These are phyloP conservation scores for Sphecodes monilicornis DNA, from an alignment of 2,888 invertebrate species.

Conservation along the genomic window DNA sequence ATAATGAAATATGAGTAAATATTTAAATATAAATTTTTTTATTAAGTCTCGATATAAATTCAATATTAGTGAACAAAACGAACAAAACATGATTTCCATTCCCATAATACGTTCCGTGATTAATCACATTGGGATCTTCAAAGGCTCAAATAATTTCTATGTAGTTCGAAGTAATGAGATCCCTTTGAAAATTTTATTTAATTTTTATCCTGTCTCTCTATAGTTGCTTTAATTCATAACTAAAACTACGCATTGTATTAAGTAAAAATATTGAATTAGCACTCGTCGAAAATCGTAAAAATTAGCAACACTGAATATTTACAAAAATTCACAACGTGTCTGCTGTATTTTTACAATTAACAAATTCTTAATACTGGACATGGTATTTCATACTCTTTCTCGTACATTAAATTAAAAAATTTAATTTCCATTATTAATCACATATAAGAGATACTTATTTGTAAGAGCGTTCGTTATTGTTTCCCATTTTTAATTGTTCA, in stretches of 20 bases:
- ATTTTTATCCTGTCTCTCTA: neutral
- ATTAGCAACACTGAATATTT: neutral
- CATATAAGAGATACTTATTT: neutral
- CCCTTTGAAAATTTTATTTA: neutral
- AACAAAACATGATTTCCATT: neutral
- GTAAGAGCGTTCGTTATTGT: neutral
- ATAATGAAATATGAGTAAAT: neutral
- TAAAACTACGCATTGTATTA: neutral
- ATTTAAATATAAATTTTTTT: neutral
- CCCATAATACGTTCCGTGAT: neutral
- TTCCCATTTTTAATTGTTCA: neutral
- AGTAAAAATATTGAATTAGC: neutral
- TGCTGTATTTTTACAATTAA: neutral
- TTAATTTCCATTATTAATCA: neutral
- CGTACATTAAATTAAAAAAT: neutral
- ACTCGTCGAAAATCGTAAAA: no score
- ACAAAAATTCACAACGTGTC: neutral
- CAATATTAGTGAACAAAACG: slow-evolving; percentile 1
- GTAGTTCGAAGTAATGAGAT: neutral
- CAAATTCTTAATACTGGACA: neutral
- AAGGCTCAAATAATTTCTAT: neutral
- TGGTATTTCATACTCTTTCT: neutral
- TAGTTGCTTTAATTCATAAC: neutral
- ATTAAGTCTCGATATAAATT: neutral
- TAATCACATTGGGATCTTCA: neutral